Percentiles rank a stretch among this genome's conserved stretches.
Conservation (phyloP, 2,113 vertebrate genomes). For the Trogon surrucura region DNA sequence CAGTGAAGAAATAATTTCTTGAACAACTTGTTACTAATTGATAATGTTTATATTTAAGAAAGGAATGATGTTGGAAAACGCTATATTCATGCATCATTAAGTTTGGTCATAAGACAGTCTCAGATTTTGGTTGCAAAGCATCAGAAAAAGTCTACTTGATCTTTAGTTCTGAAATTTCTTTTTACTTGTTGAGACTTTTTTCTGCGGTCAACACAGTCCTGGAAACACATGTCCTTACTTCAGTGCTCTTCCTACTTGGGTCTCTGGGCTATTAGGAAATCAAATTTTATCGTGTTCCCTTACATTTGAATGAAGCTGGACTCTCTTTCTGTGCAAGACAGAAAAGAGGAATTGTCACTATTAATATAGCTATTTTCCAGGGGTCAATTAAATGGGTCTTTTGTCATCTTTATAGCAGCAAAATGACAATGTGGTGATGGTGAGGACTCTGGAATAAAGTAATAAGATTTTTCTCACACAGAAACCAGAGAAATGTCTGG, state of each 20-base stretch:
- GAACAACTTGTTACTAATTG: neutral
- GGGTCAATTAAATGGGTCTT: neutral
- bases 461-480: neutral
- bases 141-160: neutral
- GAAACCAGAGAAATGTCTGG: neutral
- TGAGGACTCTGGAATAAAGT: neutral
- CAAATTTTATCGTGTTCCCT: neutral
- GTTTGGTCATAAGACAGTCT: neutral
- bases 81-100: neutral
- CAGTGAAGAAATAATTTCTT: neutral
- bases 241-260: neutral
- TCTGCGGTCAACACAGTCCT: neutral
- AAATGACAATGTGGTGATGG: neutral
- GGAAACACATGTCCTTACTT: neutral
- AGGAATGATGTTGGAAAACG: neutral
- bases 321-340: neutral
- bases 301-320: neutral
- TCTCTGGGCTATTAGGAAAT: neutral
- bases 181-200: neutral
- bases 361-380: neutral
- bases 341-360: neutral
- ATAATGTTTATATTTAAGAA: neutral
- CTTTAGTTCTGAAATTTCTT: neutral
- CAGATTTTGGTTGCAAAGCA: neutral
- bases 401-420: neutral